These are phyloP conservation scores for Mesembrinibis cayennensis DNA, from an alignment of 2,113 vertebrate genomes.

Conservation along the genomic window DNA sequence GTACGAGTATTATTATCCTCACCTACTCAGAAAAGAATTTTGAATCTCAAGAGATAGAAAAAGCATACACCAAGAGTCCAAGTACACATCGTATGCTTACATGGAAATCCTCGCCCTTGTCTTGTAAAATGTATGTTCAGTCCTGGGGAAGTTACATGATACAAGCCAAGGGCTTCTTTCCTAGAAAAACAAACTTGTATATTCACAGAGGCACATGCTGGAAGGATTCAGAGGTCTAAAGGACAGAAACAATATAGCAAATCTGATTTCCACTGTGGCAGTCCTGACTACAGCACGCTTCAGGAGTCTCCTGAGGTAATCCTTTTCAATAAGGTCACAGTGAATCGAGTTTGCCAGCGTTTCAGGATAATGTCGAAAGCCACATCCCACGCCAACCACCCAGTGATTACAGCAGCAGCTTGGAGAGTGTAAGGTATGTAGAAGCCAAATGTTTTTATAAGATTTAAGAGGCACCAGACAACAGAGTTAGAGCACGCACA, in stretches of 20 bases:
- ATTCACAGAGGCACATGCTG: not conserved
- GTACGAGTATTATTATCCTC: not conserved
- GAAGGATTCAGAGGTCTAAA: not conserved
- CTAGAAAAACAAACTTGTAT: not conserved
- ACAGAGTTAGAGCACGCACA: not conserved
- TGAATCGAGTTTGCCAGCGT: not conserved
- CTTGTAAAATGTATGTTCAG: not conserved
- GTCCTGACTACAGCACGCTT: not conserved
- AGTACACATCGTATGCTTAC: accelerated
- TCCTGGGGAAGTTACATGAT: not conserved
- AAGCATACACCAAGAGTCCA: accelerated
- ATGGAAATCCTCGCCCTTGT: not conserved
- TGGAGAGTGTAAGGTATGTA: not conserved
- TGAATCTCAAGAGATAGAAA: not conserved
- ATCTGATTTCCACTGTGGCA: not conserved
- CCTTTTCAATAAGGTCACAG: not conserved
- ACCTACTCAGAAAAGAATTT: not conserved
- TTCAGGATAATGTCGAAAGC: not conserved
- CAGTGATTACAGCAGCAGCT: not conserved
- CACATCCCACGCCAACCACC: not conserved
- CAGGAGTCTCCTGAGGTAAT: not conserved
- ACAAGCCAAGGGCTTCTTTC: not conserved
- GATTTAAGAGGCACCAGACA: not conserved
- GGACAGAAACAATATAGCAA: not conserved
- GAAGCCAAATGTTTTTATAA: not conserved